A percentile compares a stretch with the other conserved stretches of the same genome.
These are phyloP conservation scores for Haliclona indistincta DNA, from an alignment of 37 sponge, comb jelly and placozoan genomes.

Conservation along the genomic window DNA sequence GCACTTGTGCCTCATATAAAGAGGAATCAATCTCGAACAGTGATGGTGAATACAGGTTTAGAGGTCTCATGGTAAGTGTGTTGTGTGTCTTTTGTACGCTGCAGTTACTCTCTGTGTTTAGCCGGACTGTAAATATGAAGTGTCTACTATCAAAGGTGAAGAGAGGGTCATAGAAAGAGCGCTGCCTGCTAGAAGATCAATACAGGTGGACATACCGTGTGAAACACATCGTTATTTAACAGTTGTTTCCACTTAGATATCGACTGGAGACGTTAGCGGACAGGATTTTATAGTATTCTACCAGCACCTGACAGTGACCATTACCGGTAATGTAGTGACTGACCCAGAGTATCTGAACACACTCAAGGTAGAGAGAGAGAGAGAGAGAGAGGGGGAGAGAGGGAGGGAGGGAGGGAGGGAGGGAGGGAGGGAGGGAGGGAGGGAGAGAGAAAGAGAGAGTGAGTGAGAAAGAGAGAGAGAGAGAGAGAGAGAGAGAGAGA, in stretches of 20 bases:
- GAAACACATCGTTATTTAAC: no score
- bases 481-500: not conserved
- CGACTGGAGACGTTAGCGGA: slow-evolving; percentile 27
- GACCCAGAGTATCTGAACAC: slow-evolving; percentile 27
- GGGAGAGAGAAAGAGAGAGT: not conserved
- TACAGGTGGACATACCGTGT: not conserved
- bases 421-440: not conserved
- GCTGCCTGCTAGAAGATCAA: not conserved
- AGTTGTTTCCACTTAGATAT: not conserved
- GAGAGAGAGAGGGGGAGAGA: not conserved
- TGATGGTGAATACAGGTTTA: slow-evolving; percentile 43
- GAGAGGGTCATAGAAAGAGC: not conserved
- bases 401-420: not conserved
- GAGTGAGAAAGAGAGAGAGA: no score
- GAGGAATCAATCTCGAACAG: slow-evolving; percentile 38
- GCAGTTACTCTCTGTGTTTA: not conserved
- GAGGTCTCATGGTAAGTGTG: slow-evolving; percentile 59
- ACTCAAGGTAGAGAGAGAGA: slow-evolving; percentile 19
- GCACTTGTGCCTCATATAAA: slow-evolving; percentile 7
- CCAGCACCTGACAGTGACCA: not conserved
- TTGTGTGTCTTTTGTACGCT: no score
- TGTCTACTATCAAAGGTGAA: not conserved
- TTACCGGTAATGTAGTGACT: slow-evolving; percentile 54
- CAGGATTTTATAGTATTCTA: slow-evolving; percentile 29
- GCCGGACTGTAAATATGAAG: slow-evolving; percentile 28